phyloP scores from a whole-genome alignment of 92 coral and sea anemone genomes.

The Desmophyllum pertusum region DNA sequence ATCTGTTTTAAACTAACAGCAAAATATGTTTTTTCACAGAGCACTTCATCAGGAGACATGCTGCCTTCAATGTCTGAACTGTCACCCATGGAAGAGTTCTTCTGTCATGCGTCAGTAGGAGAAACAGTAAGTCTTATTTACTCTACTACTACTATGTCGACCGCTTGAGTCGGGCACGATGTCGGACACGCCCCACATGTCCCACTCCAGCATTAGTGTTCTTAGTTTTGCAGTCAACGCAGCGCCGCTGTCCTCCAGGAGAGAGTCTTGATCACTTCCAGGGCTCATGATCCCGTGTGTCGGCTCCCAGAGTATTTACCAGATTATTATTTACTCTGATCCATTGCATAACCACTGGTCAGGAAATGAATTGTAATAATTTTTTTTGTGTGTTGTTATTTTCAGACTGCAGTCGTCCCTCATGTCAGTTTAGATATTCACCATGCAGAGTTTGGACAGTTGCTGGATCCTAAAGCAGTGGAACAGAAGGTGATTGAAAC shows the following conservation, averaged over 20 bases:
- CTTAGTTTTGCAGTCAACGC: no score
- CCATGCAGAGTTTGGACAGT: slow-evolving; percentile 80
- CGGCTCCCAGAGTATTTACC: no score
- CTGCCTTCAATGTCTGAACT: slow-evolving; percentile 52
- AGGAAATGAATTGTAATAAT: background rate
- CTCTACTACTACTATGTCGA: background rate
- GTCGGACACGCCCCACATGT: no score
- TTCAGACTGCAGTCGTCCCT: slow-evolving; percentile 69
- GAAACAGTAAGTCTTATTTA: slow-evolving; percentile 81
- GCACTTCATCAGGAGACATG: slow-evolving; percentile 19
- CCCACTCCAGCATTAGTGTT: no score
- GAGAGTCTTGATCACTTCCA: no score
- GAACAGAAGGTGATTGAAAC: slow-evolving; percentile 79
- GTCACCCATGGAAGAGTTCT: slow-evolving; percentile 85
- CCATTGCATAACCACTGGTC: background rate
- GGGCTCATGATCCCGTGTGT: no score
- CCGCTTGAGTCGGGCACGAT: no score
- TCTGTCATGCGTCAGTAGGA: slow-evolving; percentile 80
- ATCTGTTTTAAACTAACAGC: background rate
- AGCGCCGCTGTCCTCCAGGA: no score
- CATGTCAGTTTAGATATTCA: slow-evolving; percentile 93
- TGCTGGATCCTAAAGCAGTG: slow-evolving; percentile 71
- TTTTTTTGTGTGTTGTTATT: background rate
- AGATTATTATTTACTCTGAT: background rate
- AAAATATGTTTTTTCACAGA: background rate